Evolutionary conservation across 2,888 invertebrate genomes (phyloP).

Genomic region (Drosophila subquinaria): DNA sequence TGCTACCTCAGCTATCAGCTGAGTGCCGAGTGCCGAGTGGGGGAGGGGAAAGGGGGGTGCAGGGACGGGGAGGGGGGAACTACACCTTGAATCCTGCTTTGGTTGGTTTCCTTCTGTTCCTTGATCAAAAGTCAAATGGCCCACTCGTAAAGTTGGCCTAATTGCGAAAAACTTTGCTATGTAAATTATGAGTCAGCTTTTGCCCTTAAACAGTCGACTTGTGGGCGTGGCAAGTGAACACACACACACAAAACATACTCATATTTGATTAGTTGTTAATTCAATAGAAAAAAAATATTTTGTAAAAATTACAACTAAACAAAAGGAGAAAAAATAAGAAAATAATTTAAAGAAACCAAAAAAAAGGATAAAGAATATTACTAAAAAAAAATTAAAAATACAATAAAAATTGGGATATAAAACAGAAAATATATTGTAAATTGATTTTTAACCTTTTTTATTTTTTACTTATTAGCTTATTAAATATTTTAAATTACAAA

Average conservation of each 20-base stretch:
- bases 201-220: background rate
- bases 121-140: slow-evolving; percentile 41
- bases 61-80: background rate
- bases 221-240: slow-evolving; percentile 28
- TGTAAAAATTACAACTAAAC: no score
- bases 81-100: slow-evolving; percentile 35
- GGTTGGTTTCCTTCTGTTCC: slow-evolving; percentile 1
- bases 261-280: background rate
- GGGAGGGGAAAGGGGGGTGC: background rate
- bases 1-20: slow-evolving; percentile 54
- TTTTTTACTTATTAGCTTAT: no score
- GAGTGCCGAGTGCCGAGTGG: slow-evolving; percentile 11
- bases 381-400: no score
- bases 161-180: slow-evolving; percentile 31
- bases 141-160: slow-evolving; percentile 46
- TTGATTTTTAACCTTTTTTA: no score
- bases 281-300: no score
- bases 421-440: no score
- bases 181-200: slow-evolving; percentile 45
- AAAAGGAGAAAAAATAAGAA: no score
- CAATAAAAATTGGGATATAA: no score
- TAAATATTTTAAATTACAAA: no score
- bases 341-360: no score
- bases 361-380: no score
- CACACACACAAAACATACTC: background rate